Evolutionary conservation across 2,888 invertebrate species (phyloP), one percentile per base, ranked within the genome.

Genomic region (Parasteatoda lunata): DNA sequence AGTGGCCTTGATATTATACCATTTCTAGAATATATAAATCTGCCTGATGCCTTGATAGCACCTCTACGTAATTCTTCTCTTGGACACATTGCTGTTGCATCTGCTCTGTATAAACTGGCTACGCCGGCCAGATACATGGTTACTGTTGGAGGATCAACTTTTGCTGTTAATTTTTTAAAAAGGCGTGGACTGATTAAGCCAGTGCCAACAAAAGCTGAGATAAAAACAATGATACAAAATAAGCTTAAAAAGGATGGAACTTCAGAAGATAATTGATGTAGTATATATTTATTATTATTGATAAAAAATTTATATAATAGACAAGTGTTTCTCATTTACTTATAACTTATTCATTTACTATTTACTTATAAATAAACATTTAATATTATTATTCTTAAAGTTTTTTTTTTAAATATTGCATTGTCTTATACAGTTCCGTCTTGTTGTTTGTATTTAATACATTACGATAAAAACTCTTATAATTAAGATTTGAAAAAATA

Each of bases 111-210:
- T 92, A 99, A 99, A 93, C 93, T 99, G 90, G 95, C 95, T 51
- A 97, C 98, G 8, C 98, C 98, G 4, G 92, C 96, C 13, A 93
- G 98, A 90, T 98, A 98, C 92, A 95, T 97, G n/a, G 95, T 97
- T 1, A 98, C 98, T 7, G 30, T 90, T 9, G 89, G 88, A 15
- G 89, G 80, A 52, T 89, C 90, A 3, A 82, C 88, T 45, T 78
- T 88, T 70, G 70, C 89, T 11, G 83, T 90, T 6, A 89, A 89
- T 15, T 81, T 76, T 45, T 72, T 89, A 13, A 79, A 88, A 7
- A 88, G 76, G 52, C 79, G 88, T 7, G 89, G 89, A 45, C 72
- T 88, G 6, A 88, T 89, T 49, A 84, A 82, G 68, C 89, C 89
- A 5, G 88, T 81, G n/a, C 89, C 89, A 9, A 79, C 89, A 1